Percentiles rank a stretch among this genome's conserved stretches.
phyloP scores from a whole-genome alignment of 2,888 invertebrate genomes.

The Eulithis prunata region DNA sequence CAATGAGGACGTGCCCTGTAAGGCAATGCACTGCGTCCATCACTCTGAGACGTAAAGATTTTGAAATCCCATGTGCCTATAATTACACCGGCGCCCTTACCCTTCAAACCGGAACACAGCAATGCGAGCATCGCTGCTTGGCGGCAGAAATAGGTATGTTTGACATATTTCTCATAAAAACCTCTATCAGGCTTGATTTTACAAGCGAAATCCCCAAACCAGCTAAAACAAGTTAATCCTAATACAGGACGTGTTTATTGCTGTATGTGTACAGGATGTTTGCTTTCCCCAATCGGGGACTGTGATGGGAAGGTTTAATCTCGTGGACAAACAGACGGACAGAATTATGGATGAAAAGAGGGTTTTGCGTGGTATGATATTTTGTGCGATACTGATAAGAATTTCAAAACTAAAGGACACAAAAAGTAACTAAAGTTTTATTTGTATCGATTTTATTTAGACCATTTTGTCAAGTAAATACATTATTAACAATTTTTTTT shows the following conservation, averaged over 20 bases:
- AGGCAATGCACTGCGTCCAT: no score
- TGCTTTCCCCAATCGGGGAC: constrained; percentile 34
- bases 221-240: constrained; percentile 14
- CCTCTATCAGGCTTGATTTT: neutral
- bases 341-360: constrained; percentile 11
- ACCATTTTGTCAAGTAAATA: no score
- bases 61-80: no score
- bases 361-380: constrained; percentile 4
- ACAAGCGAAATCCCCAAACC: neutral
- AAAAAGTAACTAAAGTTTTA: neutral
- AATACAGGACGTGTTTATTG: constrained; percentile 29
- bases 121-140: no score
- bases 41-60: no score
- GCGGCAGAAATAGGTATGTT: no score
- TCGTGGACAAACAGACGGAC: constrained; percentile 38
- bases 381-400: neutral
- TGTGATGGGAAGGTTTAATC: constrained; percentile 41
- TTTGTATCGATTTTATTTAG: neutral
- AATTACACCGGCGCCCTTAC: no score
- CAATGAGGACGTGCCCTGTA: no score
- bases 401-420: neutral
- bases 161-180: no score
- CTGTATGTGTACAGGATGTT: constrained; percentile 36
- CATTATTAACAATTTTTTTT: no score
- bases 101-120: no score